Conservation (phyloP, 2,113 vertebrate species). For the Rostratula benghalensis region DNA sequence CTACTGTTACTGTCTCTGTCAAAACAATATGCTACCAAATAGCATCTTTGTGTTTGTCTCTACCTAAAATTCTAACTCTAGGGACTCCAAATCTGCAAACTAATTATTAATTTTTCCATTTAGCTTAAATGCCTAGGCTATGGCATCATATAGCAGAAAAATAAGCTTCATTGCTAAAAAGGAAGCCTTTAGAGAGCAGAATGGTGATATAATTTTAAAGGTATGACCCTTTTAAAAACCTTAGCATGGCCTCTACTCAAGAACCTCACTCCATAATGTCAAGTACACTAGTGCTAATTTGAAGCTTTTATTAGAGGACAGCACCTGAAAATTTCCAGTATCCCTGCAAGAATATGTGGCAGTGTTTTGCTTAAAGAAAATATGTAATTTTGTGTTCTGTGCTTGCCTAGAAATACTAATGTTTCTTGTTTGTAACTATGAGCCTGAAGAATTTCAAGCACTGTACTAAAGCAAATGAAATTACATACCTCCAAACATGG, state of each 20-base stretch:
- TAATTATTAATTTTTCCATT: slow-evolving; percentile 2
- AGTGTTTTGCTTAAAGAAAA: slow-evolving; percentile 9
- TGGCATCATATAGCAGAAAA: background rate
- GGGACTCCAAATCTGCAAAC: background rate
- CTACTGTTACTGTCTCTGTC: background rate
- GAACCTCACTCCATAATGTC: background rate
- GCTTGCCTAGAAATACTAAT: background rate
- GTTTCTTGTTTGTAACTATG: background rate
- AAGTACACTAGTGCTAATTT: background rate
- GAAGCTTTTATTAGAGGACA: background rate
- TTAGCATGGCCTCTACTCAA: background rate
- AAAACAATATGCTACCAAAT: background rate
- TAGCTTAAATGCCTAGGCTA: background rate
- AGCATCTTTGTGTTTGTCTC: background rate
- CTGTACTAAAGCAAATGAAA: background rate
- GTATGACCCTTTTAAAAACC: background rate
- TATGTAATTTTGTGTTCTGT: background rate
- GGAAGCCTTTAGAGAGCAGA: background rate
- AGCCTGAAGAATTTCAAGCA: background rate
- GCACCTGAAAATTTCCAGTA: background rate
- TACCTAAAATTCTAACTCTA: background rate
- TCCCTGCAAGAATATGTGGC: background rate
- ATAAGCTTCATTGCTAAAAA: background rate
- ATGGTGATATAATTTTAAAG: background rate
- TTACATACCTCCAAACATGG: background rate